These are phyloP conservation scores for Rhopilema esculentum DNA, from an alignment of 30 jellyfish, hydroid and myxozoan species.

Conservation along the genomic window DNA sequence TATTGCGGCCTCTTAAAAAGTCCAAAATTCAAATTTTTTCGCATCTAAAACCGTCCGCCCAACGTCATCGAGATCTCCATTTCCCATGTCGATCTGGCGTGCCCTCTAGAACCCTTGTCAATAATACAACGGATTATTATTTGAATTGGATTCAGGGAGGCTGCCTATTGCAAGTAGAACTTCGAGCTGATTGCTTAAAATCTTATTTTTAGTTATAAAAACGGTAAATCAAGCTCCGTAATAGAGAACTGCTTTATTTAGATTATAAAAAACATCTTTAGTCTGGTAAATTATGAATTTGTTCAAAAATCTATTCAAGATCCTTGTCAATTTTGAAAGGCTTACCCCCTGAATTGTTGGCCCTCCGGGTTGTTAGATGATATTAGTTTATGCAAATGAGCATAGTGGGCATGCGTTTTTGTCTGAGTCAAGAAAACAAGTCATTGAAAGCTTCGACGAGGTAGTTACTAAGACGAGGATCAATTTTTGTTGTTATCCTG, in stretches of 20 bases:
- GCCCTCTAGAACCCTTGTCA: background rate
- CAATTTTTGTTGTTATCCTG: background rate
- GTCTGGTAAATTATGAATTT: no score
- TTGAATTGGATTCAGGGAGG: background rate
- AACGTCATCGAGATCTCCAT: background rate
- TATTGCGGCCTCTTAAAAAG: background rate
- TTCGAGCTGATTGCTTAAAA: background rate
- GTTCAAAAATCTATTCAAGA: background rate
- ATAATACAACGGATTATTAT: background rate
- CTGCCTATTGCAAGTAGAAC: background rate
- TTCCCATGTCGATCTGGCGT: background rate
- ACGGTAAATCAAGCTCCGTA: background rate
- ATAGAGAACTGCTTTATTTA: no score
- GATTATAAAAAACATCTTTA: no score
- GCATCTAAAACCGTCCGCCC: background rate
- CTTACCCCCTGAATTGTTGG: slow-evolving; percentile 19
- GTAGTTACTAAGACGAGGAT: background rate
- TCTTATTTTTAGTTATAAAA: background rate
- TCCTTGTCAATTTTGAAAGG: background rate
- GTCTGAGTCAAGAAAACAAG: background rate
- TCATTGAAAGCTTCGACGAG: background rate
- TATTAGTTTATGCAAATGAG: slow-evolving; percentile 57
- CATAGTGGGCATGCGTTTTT: slow-evolving; percentile 60
- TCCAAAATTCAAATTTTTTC: background rate
- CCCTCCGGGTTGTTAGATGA: slow-evolving; percentile 18